phyloP scores from a whole-genome alignment of 2,113 vertebrate genomes.

The Cygnus buccinator region DNA sequence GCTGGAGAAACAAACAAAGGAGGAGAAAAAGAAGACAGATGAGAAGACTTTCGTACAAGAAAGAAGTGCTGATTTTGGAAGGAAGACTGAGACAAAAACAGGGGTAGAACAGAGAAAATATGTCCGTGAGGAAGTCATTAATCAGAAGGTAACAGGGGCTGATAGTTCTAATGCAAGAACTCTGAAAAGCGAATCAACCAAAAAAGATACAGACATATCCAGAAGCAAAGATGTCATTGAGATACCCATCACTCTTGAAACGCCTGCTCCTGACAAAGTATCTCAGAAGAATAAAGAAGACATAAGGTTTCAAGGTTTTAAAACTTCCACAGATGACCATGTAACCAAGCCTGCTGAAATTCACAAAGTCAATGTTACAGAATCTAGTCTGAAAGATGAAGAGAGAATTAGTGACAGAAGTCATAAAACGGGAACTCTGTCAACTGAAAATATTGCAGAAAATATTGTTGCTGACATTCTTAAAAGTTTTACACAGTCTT shows the following conservation, averaged over 20 bases:
- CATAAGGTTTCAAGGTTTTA: not conserved
- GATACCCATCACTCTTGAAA: constrained; percentile 52
- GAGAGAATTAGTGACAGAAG: not conserved
- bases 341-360: not conserved
- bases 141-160: constrained; percentile 37
- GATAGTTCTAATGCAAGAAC: constrained; percentile 31
- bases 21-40: constrained; percentile 18
- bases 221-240: constrained; percentile 42
- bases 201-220: not conserved
- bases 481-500: constrained; percentile 85
- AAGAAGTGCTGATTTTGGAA: constrained; percentile 16
- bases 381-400: not conserved
- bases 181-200: not conserved
- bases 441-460: constrained; percentile 75
- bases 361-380: not conserved
- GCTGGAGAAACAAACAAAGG: constrained; percentile 7
- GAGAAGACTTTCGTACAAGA: constrained; percentile 19
- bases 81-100: constrained; percentile 21
- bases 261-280: not conserved
- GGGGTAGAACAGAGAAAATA: constrained; percentile 53
- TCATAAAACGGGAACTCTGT: not conserved
- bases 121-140: constrained; percentile 55
- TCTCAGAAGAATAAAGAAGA: not conserved
- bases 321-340: not conserved
- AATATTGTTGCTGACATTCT: constrained; percentile 85